Base-by-base conservation (phyloP, 2,113 vertebrate genomes). In the Cheilinus undulatus region DNA sequence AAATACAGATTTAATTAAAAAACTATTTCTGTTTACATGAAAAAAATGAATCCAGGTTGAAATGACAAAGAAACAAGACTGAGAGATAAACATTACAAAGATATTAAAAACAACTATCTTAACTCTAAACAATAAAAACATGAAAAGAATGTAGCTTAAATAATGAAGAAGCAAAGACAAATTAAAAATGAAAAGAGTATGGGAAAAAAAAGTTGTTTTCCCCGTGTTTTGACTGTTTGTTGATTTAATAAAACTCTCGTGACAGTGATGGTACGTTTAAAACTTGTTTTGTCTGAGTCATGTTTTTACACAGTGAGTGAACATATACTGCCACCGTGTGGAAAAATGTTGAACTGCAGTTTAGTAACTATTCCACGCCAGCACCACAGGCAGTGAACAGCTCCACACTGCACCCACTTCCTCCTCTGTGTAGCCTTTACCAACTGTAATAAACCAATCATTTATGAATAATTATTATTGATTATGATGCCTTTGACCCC, bases 371-470 rank as follows among this genome's bases (percentile, higher is more conserved):
- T 13, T 10, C 1, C 22, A 10, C 15, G 87, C 86, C 89, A 90
- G 91, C 62, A 90, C 87, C 83, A 78, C 63, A 11, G 6, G 27
- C 76, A 26, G 57, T 75, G 76, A 76, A 87, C 79, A 87, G 88
- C 74, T 82, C 73, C 54, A 23, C 49, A 38, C 23, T 27, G 74
- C 20, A 22, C 22, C 5, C 53, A 38, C 59, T 19, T 40, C 43
- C 6, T 8, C 14, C 30, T n/a, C 26, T 8, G 8, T 5, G 27
- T 4, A 1, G 10, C 42, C 42, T n/a, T 8, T n/a, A 5, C 3
- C 7, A 7, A 7, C 42, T 45, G 13, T 14, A 13, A 13, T 36
- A 11, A 12, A 14, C 10, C 30, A 9, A 32, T 14, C 42, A 8
- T 19, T 45, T 2, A n/a, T n/a, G 7, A 13, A 17, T 5, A 42